Base-by-base conservation (phyloP, 2,888 invertebrate species). In the Andrena marginata region DNA sequence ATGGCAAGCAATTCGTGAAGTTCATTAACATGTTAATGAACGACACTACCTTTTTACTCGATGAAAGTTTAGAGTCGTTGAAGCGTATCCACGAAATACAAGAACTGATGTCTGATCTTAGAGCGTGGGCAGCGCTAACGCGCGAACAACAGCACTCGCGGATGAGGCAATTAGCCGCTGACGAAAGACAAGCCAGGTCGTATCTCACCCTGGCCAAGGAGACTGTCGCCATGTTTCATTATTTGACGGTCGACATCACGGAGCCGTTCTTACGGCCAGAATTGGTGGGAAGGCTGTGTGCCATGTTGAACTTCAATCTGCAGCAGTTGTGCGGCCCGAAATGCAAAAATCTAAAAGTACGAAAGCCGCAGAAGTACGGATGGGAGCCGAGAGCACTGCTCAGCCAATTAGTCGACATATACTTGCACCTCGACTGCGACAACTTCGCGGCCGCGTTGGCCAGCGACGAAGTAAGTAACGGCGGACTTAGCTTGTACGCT, bases 11-110 rank as follows among this genome's bases (percentile, higher is more conserved):
- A 94, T 99, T 99, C 94, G 98, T 99, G 7, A 98, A 98, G 91
- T 99, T 99, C 93, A 97, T 99, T 88, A 99, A 99, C 94, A 98
- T 99, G 99, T 94, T 99, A 87, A 99, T 99, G 98, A 99, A 99
- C 93, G 99, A 99, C 94, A 99, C 99, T 29, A 99, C 99, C 71
- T 99, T 99, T 95, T 95, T 99, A 79, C 95, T 99, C 86, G 99
- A 99, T 93, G 99, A 99, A 94, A 99, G 99, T 93, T 94, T 99
- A 70, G 97, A 99, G 94, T 98, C 98, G 90, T 95, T 99, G 86
- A 98, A 97, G 93, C 96, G 97, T 76, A 97, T 97, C 90, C 97
- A 97, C 94, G 97, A 97, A 93, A 97, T 98, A 26, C 99, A 99
- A 94, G 98, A 97, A 88, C 94, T 97, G 67, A 97, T 97, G 95